phyloP scores from a whole-genome alignment of 2,113 vertebrate genomes.

The Mandrillus leucophaeus region DNA sequence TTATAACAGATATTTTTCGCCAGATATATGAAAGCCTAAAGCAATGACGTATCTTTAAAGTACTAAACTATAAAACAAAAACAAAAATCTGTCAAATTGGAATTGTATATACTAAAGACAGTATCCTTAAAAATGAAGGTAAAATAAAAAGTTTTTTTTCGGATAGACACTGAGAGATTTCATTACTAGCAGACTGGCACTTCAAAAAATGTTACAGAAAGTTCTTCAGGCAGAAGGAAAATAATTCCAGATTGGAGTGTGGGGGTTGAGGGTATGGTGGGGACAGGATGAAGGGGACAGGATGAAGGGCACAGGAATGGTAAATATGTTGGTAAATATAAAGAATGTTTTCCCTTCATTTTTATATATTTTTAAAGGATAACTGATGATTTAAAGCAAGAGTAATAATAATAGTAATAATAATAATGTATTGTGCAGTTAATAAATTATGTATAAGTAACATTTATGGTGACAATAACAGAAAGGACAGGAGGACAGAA shows the following conservation, averaged over 20 bases:
- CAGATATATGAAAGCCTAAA: neutral
- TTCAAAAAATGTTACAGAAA: neutral
- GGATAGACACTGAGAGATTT: neutral
- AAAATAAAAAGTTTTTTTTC: neutral
- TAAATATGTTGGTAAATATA: neutral
- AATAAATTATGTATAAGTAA: neutral
- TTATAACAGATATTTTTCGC: neutral
- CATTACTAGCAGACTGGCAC: neutral
- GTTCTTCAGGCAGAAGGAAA: neutral
- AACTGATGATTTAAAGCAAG: neutral
- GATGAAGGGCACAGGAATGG: neutral
- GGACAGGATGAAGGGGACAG: neutral
- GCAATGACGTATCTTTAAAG: neutral
- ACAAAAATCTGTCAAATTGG: neutral
- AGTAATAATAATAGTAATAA: neutral
- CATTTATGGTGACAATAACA: neutral
- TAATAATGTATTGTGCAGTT: neutral
- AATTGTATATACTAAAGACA: neutral
- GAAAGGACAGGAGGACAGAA: neutral
- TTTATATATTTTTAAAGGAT: neutral
- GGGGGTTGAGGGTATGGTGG: too few species aligned
- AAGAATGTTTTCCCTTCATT: neutral
- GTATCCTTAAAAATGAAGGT: neutral
- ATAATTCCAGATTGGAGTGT: neutral
- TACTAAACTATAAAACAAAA: neutral